Conservation (phyloP, 2,888 invertebrate species). For the Oscheius myriophilus region DNA sequence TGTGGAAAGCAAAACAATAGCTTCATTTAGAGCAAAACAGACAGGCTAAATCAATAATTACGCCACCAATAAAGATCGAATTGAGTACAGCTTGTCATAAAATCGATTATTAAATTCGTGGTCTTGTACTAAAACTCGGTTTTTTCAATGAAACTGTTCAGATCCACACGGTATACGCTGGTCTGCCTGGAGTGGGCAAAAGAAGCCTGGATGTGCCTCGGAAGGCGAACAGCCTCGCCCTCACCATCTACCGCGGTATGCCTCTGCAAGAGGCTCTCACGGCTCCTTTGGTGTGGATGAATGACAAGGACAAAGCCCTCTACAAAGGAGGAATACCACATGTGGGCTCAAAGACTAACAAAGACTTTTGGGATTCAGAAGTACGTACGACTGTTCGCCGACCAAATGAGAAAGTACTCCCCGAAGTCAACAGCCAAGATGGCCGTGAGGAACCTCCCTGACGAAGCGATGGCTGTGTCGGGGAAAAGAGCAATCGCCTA, state of each 20-base stretch:
- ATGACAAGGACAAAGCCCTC: not conserved
- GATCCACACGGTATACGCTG: constrained; percentile 8
- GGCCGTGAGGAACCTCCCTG: too few species aligned
- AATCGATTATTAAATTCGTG: not conserved
- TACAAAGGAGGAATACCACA: too few species aligned
- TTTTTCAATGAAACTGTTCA: too few species aligned
- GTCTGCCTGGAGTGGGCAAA: not conserved
- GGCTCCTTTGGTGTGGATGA: not conserved
- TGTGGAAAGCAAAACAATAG: too few species aligned
- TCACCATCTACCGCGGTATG: not conserved
- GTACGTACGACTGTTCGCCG: too few species aligned
- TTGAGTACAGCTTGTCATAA: not conserved
- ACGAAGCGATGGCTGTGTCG: too few species aligned
- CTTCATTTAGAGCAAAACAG: not conserved
- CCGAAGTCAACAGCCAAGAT: too few species aligned
- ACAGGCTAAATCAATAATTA: not conserved
- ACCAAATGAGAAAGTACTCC: too few species aligned
- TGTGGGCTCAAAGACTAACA: too few species aligned
- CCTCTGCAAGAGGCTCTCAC: constrained; percentile 2
- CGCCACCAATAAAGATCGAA: not conserved
- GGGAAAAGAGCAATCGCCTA: too few species aligned
- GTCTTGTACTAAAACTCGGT: not conserved
- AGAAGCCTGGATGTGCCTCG: not conserved
- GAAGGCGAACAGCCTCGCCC: not conserved
- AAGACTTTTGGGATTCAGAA: too few species aligned